phyloP scores from a whole-genome alignment of 2,888 invertebrate genomes.

The Protodeltote pygarga region DNA sequence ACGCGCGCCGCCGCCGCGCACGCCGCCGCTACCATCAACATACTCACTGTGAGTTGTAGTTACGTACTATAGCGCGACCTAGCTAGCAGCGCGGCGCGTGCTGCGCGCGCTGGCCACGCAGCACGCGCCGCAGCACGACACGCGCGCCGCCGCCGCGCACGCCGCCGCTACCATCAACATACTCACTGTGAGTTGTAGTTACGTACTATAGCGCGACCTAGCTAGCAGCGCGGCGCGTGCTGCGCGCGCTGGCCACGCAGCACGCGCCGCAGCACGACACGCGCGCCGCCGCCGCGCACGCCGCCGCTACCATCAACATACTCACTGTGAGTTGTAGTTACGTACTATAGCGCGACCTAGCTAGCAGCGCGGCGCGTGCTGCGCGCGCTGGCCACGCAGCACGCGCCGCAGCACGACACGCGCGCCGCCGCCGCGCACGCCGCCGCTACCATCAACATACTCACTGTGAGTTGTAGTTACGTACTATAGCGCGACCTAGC shows the following conservation, averaged over 20 bases:
- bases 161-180: slow-evolving; percentile 44
- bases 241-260: too few relatives aligned
- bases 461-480: too few relatives aligned
- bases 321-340: too few relatives aligned
- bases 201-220: too few relatives aligned
- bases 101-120: slow-evolving; percentile 66
- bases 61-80: too few relatives aligned
- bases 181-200: too few relatives aligned
- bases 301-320: slow-evolving; percentile 33
- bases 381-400: too few relatives aligned
- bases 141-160: slow-evolving; percentile 59
- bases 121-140: slow-evolving; percentile 71
- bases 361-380: too few relatives aligned
- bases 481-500: background rate
- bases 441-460: background rate
- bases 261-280: slow-evolving; percentile 39
- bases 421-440: slow-evolving; percentile 12
- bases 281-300: slow-evolving; percentile 23
- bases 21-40: slow-evolving; percentile 42
- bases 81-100: slow-evolving; percentile 58
- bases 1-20: slow-evolving; percentile 48
- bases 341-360: too few relatives aligned
- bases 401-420: background rate
- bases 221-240: too few relatives aligned
- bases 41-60: too few relatives aligned